A percentile compares a stretch with the other conserved stretches of the same genome.
Evolutionary conservation across 2,888 invertebrate genomes (phyloP).

Genomic region (Tethea ocularis): DNA sequence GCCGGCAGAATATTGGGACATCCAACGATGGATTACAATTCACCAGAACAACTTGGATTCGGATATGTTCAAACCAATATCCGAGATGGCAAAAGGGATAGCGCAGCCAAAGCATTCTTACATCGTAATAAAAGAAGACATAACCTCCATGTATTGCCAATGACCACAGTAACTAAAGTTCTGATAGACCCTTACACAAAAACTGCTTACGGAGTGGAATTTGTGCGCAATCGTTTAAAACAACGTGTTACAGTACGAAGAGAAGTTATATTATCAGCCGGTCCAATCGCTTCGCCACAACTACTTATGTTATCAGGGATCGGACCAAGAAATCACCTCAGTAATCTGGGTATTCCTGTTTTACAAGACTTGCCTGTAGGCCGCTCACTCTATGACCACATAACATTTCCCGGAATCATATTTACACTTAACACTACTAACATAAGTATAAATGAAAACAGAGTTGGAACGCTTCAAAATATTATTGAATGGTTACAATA

Average conservation of each 20-base stretch:
- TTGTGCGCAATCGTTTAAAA: constrained; percentile 66
- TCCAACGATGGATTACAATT: constrained; percentile 87
- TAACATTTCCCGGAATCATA: constrained; percentile 86
- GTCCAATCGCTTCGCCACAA: constrained; percentile 92
- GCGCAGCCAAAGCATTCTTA: constrained; percentile 85
- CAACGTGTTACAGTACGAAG: constrained; percentile 80
- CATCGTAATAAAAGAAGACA: constrained; percentile 75
- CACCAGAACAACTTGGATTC: constrained; percentile 81
- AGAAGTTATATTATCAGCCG: constrained; percentile 90
- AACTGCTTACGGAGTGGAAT: constrained; percentile 82
- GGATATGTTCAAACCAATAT: constrained; percentile 85
- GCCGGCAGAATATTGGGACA: constrained; percentile 86
- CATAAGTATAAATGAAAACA: constrained; percentile 51
- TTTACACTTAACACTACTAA: constrained; percentile 80
- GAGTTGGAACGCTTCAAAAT: constrained; percentile 38
- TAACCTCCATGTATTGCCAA: constrained; percentile 84
- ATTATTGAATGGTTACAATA: constrained; percentile 51
- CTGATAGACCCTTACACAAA: constrained; percentile 76
- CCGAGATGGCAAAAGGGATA: constrained; percentile 82
- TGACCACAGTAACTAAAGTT: constrained; percentile 80
- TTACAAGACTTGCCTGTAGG: constrained; percentile 86
- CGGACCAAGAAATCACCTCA: constrained; percentile 84
- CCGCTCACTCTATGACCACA: constrained; percentile 85
- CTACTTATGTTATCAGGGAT: constrained; percentile 91
- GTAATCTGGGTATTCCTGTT: constrained; percentile 78